Evolutionary conservation across 2,888 invertebrate species (phyloP).

Genomic region (Minunthozetes semirufus): DNA sequence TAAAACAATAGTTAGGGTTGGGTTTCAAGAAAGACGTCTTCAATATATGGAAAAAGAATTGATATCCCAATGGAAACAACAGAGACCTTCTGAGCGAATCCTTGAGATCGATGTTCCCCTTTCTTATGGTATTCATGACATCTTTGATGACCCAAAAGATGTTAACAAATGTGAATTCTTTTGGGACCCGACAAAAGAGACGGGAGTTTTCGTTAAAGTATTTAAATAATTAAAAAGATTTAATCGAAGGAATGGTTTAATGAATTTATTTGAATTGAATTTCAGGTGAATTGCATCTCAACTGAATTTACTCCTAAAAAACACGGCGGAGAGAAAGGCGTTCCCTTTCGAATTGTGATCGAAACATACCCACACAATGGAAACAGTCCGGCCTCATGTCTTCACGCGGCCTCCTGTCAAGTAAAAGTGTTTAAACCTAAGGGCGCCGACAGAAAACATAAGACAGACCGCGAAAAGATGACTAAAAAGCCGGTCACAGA

Average conservation of each 20-base stretch:
- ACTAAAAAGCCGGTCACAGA: slow-evolving; percentile 72
- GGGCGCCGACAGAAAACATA: slow-evolving; percentile 93
- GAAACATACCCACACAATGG: slow-evolving; percentile 69
- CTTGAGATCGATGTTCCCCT: slow-evolving; percentile 83
- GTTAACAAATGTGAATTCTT: slow-evolving; percentile 77
- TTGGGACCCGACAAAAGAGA: slow-evolving; percentile 95
- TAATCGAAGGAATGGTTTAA: too few species aligned
- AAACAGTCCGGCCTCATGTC: slow-evolving; percentile 53
- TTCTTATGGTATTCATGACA: slow-evolving; percentile 81
- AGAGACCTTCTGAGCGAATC: slow-evolving; percentile 82
- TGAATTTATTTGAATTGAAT: slow-evolving; percentile 7
- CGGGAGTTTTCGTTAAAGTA: slow-evolving; percentile 88
- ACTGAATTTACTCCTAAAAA: slow-evolving; percentile 97
- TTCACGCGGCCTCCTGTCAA: slow-evolving; percentile 92
- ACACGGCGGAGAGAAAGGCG: slow-evolving; percentile 96
- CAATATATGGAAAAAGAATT: slow-evolving; percentile 94
- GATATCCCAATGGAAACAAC: slow-evolving; percentile 80
- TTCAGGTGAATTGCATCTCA: slow-evolving; percentile 84
- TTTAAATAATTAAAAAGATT: slow-evolving; percentile 13
- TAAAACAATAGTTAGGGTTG: slow-evolving; percentile 78
- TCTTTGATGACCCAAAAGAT: slow-evolving; percentile 62
- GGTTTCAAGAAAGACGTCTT: slow-evolving; percentile 89
- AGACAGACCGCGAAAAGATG: slow-evolving; percentile 91
- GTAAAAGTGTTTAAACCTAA: slow-evolving; percentile 82
- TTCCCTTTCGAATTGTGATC: slow-evolving; percentile 73